These are phyloP conservation scores for Ladona fulva DNA, from an alignment of 1,140 invertebrate species.

Conservation along the genomic window DNA sequence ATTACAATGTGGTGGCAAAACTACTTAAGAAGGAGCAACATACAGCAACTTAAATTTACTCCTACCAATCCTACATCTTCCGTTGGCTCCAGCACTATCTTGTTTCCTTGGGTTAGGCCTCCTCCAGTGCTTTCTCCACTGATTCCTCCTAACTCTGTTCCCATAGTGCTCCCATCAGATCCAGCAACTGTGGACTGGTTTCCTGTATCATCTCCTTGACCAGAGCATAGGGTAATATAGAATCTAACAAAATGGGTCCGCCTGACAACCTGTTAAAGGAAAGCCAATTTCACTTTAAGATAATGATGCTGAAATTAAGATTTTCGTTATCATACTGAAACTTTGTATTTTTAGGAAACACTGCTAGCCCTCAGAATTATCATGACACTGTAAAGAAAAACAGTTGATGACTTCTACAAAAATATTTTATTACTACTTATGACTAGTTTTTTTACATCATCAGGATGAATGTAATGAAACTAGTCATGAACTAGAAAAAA, in stretches of 20 bases:
- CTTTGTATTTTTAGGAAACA: too few relatives aligned
- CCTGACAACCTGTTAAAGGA: conserved; percentile 36
- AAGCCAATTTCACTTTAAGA: not conserved
- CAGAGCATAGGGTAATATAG: conserved; percentile 58
- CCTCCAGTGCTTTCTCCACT: conserved; percentile 16
- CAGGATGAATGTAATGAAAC: too few relatives aligned
- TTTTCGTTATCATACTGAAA: too few relatives aligned
- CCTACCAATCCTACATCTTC: conserved; percentile 69
- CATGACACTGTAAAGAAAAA: too few relatives aligned
- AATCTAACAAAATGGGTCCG: conserved; percentile 73
- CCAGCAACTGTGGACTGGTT: not conserved
- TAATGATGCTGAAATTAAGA: too few relatives aligned
- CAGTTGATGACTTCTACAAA: too few relatives aligned
- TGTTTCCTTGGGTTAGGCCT: conserved; percentile 37
- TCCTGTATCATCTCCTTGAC: not conserved
- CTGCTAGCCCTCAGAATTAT: too few relatives aligned
- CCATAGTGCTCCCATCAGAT: not conserved
- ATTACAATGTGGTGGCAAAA: too few relatives aligned
- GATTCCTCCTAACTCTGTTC: not conserved
- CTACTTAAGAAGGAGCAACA: too few relatives aligned
- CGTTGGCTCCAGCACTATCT: conserved; percentile 63
- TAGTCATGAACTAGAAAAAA: too few relatives aligned
- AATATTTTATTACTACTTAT: too few relatives aligned
- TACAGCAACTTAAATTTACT: conserved; percentile 15
- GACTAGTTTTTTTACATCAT: too few relatives aligned